Evolutionary conservation across 2,797 vertebrate genomes (phyloP), one percentile per base, ranked within the genome.

Genomic region (Micropoecilia bifurca): DNA sequence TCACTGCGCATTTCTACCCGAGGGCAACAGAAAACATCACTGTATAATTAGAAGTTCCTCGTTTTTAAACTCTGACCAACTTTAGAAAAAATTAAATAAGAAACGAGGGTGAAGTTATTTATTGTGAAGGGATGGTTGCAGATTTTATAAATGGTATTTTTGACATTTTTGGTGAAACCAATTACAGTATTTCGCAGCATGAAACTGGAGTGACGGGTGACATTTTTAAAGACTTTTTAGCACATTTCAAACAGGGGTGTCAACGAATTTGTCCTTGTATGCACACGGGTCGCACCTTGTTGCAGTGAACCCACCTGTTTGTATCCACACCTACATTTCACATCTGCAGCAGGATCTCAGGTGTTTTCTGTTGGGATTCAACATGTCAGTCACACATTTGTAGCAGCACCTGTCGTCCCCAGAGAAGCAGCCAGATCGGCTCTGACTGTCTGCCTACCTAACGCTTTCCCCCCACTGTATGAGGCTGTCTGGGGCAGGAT

Each of bases 361-460:
- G 85, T 91, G 91, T 92, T 93, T 87, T 92, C 89, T 86, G 80
- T 18, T 8, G 82, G 88, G 89, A 91, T 80, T 90, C 78, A 57
- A 33, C 83, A 79, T 80, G 83, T 84, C 89, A 87, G 84, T 90
- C 89, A 88, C 88, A 90, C 82, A 80, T 80, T 88, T 55, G 78
- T 66, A 84, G 76, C 83, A 77, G 76, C 90, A 92, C 89, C 92
- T 91, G 92, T 81, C 78, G 59, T 85, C 90, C 86, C 89, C 0
- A 50, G 93, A 91, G 92, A 88, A 80, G 13, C 0, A 66, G 25
- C 72, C 80, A 71, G 69, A 88, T 66, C 90, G 80, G 88, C 55
- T 41, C 45, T 75, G 83, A 85, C 88, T 76, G 83, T 86, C 88
- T 77, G 79, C 87, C 87, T 30, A 33, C 86, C 88, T 81, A 81